phyloP scores from a whole-genome alignment of 2,797 vertebrate species.

The Arnoldichthys spilopterus region DNA sequence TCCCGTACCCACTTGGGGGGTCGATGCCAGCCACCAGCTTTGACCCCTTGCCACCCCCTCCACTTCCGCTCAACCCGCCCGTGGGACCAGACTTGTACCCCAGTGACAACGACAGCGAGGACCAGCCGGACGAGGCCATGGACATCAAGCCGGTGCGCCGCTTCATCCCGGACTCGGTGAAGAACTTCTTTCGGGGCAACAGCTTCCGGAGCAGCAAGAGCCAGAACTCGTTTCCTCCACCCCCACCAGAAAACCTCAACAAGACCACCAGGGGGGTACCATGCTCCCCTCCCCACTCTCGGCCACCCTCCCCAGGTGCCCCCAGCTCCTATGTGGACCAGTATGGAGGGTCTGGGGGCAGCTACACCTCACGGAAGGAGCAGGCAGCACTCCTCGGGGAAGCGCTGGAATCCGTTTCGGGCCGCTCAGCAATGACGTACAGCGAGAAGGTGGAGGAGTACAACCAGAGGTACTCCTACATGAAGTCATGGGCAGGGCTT shows the following conservation, averaged over 20 bases:
- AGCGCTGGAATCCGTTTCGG: slow-evolving; percentile 68
- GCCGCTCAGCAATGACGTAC: slow-evolving; percentile 83
- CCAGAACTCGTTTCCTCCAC: slow-evolving; percentile 58
- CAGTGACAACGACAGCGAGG: slow-evolving; percentile 66
- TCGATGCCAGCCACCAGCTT: slow-evolving; percentile 69
- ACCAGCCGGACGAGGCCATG: slow-evolving; percentile 62
- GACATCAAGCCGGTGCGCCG: slow-evolving; percentile 91
- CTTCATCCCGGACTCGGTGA: slow-evolving; percentile 91
- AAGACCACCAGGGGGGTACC: slow-evolving; percentile 72
- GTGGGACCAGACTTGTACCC: slow-evolving; percentile 77
- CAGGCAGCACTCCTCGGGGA: slow-evolving; percentile 73
- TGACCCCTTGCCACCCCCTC: slow-evolving; percentile 84
- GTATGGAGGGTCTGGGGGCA: slow-evolving; percentile 78
- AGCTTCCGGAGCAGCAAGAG: slow-evolving; percentile 73
- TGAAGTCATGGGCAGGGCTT: slow-evolving; percentile 97
- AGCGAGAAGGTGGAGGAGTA: slow-evolving; percentile 88
- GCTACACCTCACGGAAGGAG: slow-evolving; percentile 81
- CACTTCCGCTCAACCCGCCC: slow-evolving; percentile 80
- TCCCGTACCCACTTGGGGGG: slow-evolving; percentile 54
- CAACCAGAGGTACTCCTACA: slow-evolving; percentile 88
- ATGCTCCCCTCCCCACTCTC: slow-evolving; percentile 81
- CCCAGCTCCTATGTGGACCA: slow-evolving; percentile 77
- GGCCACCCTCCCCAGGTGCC: slow-evolving; percentile 80
- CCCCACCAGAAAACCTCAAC: slow-evolving; percentile 47
- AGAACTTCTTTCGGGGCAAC: slow-evolving; percentile 78